These are phyloP conservation scores for Hermaeophaga mercurialis DNA, from an alignment of 2,888 invertebrate genomes.

Conservation along the genomic window DNA sequence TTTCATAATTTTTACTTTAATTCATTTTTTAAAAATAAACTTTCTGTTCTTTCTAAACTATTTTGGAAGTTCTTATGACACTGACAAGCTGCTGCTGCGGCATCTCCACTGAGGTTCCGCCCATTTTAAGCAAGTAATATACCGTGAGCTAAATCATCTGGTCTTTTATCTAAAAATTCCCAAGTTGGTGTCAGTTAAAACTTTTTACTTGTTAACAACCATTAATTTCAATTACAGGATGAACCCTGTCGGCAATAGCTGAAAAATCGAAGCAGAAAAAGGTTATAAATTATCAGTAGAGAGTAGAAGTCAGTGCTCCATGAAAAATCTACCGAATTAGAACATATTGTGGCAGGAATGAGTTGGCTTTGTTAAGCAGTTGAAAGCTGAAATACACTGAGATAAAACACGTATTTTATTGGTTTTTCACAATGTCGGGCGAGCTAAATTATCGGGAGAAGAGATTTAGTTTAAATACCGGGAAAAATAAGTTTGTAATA, in stretches of 20 bases:
- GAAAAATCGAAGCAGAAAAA: constrained; percentile 14
- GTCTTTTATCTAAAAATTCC: background rate
- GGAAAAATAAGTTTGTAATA: too few relatives aligned
- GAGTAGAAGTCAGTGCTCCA: constrained; percentile 1
- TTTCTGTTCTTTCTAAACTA: too few relatives aligned
- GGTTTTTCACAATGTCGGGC: constrained; percentile 23
- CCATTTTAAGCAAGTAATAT: constrained; percentile 1
- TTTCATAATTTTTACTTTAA: too few relatives aligned
- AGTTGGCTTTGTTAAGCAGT: constrained; percentile 37
- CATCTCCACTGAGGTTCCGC: too few relatives aligned
- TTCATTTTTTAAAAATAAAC: too few relatives aligned
- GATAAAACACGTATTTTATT: constrained; percentile 44
- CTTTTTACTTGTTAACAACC: constrained; percentile 9
- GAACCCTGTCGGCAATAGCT: constrained; percentile 7
- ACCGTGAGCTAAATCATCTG: constrained; percentile 1
- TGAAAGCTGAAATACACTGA: constrained; percentile 32
- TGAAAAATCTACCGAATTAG: constrained; percentile 28
- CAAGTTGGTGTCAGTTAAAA: constrained; percentile 2
- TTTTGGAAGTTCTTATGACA: too few relatives aligned
- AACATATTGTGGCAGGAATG: constrained; percentile 31
- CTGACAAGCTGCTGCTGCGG: too few relatives aligned
- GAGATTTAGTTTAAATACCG: too few relatives aligned
- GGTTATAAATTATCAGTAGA: constrained; percentile 6
- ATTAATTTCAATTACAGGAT: constrained; percentile 17
- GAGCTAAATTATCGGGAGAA: too few relatives aligned